Evolutionary conservation across 2,888 invertebrate species (phyloP).

Genomic region (Ernsta delagoae): DNA sequence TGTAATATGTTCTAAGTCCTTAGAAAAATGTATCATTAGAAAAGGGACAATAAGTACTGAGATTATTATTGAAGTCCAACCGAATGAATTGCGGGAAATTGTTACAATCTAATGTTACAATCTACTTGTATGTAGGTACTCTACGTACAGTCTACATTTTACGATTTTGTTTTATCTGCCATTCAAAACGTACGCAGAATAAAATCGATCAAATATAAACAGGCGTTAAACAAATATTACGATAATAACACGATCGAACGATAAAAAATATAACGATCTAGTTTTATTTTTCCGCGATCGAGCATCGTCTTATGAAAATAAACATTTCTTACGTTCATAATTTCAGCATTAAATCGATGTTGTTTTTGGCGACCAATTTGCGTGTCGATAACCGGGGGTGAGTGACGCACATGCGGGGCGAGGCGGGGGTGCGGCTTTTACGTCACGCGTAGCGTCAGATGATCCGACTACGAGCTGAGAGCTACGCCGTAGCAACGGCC

Average conservation of each 20-base stretch:
- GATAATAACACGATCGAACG: slow-evolving; percentile 1
- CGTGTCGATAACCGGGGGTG: slow-evolving; percentile 51
- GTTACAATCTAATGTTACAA: too few species aligned
- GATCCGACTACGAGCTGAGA: slow-evolving; percentile 38
- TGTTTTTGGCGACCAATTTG: slow-evolving; percentile 71
- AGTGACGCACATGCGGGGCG: slow-evolving; percentile 53
- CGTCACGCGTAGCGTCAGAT: slow-evolving; percentile 72
- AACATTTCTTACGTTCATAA: slow-evolving; percentile 43
- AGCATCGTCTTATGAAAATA: slow-evolving; percentile 40
- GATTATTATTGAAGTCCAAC: too few species aligned
- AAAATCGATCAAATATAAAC: slow-evolving; percentile 9
- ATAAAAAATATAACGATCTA: slow-evolving; percentile 16
- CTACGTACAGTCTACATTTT: too few species aligned
- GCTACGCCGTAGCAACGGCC: slow-evolving; percentile 32
- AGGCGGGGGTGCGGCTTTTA: slow-evolving; percentile 67
- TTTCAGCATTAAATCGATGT: slow-evolving; percentile 56
- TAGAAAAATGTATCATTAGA: too few species aligned
- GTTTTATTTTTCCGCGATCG: slow-evolving; percentile 18
- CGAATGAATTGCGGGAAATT: too few species aligned
- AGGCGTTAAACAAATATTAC: slow-evolving; percentile 6
- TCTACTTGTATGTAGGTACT: too few species aligned
- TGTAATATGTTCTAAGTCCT: too few species aligned
- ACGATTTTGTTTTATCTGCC: not conserved
- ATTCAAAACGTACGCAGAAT: not conserved
- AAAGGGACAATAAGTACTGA: too few species aligned